Evolutionary conservation across 1,140 invertebrate genomes (phyloP), one percentile per base, ranked within the genome.

Genomic region (Panulirus ornatus): DNA sequence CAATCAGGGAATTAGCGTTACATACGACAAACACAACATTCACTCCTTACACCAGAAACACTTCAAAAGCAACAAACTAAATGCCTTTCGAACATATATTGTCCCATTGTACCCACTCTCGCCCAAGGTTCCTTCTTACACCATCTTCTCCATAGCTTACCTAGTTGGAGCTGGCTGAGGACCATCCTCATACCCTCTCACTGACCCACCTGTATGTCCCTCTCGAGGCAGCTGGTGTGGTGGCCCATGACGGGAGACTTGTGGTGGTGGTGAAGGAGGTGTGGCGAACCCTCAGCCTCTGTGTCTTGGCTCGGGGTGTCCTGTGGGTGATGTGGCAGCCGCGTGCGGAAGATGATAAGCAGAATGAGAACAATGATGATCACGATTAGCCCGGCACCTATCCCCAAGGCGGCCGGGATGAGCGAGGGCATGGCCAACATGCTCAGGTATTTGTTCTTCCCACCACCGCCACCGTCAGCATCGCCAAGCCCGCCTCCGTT

Each of bases 331-430:
- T 22, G 85, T 3, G 40, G 51, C 51, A 30, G 75, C 6, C 85
- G 27, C 14, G 85, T 79, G 38, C 75, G 85, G 22, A 88, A 79
- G 16, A 58, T 79, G 47, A 88, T 76, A 54, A 88, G 85, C 22
- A 88, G 3, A n/a, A 88, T 79, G 75, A 88, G 85, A 36, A 88
- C 85, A 54, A 88, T 88, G 75, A 88, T 88, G 51, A 88, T 79
- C 0, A 88, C 30, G 36, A 88, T 44, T n/a, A 88, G 85, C 0
- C 85, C 85, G 0, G 85, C 85, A 11, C 85, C 85, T 0, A 88
- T 58, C 9, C 85, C 85, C 9, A 88, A 54, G 30, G 85, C 85
- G 5, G 85, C 85, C 5, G 85, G 85, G 34, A 88, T 79, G 30
- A 88, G 75, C 9, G 75, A 79, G n/a, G 75, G 54, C 75, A 88